Evolutionary conservation across 2,888 invertebrate species (phyloP).

Genomic region (Oeneis ivallda): DNA sequence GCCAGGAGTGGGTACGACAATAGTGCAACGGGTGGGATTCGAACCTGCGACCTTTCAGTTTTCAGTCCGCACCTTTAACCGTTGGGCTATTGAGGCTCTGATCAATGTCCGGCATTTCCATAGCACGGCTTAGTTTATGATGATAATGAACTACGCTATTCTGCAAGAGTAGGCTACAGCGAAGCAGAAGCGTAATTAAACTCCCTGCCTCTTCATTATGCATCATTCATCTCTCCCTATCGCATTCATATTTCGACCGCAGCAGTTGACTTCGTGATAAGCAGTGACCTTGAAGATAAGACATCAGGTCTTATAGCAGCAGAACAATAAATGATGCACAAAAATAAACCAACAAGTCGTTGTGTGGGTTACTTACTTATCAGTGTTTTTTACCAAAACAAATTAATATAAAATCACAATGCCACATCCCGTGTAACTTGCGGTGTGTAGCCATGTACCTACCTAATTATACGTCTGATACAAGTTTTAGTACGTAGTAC

Average conservation of each 20-base stretch:
- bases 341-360: neutral
- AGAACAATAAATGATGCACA: neutral
- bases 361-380: neutral
- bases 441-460: neutral
- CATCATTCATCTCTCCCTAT: too few relatives aligned
- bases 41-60: too few relatives aligned
- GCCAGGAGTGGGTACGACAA: too few relatives aligned
- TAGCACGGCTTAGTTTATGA: too few relatives aligned
- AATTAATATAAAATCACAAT: neutral
- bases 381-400: neutral
- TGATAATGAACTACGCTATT: neutral
- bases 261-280: neutral
- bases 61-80: too few relatives aligned
- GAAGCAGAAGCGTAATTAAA: too few relatives aligned
- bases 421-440: conserved; percentile 6
- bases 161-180: too few relatives aligned
- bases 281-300: neutral
- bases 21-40: too few relatives aligned
- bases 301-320: neutral
- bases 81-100: too few relatives aligned
- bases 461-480: neutral
- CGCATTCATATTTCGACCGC: neutral
- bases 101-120: too few relatives aligned
- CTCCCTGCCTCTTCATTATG: too few relatives aligned
- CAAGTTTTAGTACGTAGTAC: neutral